Evolutionary conservation across 1,140 invertebrate species (phyloP), one percentile per base, ranked within the genome.

Genomic region (Tenebrio molitor): DNA sequence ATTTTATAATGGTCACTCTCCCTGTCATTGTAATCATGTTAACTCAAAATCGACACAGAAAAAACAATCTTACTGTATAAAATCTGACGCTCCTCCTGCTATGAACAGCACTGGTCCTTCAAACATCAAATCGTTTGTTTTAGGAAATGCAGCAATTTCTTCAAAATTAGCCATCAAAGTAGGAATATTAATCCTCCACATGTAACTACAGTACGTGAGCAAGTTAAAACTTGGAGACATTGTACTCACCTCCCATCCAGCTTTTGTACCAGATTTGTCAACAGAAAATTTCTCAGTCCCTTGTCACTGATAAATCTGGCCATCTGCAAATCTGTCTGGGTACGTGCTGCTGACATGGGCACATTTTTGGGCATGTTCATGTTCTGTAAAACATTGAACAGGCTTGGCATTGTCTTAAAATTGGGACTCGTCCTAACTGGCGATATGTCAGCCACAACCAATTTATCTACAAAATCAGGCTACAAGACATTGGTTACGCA

Each of bases 401-500:
- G 85, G 36, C 85, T 83, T 0, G 82, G 82, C 86, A 95, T 90
- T 5, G 87, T 82, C 62, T 84, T 81, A 12, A 93, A 86, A 79
- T 87, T 87, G 8, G 88, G 86, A 67, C 90, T 90, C 0, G 87
- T 86, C 72, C 86, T 86, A 0, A 92, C 80, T 1, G 95, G 95
- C 7, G 93, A 92, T 73, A 97, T 92, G 80, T 98, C 96, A 36
- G 93, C 90, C 2, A 97, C 89, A 42, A 97, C 86, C 16, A 96
- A 81, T 74, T 91, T 92, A 10, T 94, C 90, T 1, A 96, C 86
- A 12, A 92, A 72, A 44, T 92, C 85, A 36, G 94, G 92, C 91
- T 93, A 82, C 81, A 87, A 85, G 21, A 6, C 23, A 25, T 58
- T 58, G 12, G 10, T 21, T 25, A 25, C n/a, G n/a, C n/a, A n/a